Percentiles rank a stretch among this genome's conserved stretches.
Conservation (phyloP, 2,888 invertebrate species). For the Pseudococcus longispinus region DNA sequence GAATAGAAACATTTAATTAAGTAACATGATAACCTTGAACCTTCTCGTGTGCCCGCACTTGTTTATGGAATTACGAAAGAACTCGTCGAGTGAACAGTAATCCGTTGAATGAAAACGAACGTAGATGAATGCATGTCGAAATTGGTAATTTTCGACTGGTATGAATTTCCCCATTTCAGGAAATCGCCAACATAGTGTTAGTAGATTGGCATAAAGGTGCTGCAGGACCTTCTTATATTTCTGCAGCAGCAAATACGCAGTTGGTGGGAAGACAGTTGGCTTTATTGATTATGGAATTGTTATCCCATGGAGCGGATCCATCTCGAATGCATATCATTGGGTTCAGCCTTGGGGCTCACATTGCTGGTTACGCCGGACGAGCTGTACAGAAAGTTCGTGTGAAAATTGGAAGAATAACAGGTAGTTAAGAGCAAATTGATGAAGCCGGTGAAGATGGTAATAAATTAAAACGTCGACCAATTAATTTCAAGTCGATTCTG, state of each 20-base stretch:
- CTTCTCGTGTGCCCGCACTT: slow-evolving; percentile 11
- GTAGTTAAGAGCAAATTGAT: slow-evolving; percentile 60
- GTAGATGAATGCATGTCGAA: background rate
- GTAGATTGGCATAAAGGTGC: slow-evolving; percentile 70
- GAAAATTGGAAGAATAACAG: slow-evolving; percentile 69
- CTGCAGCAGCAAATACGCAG: slow-evolving; percentile 70
- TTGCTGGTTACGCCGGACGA: slow-evolving; percentile 69
- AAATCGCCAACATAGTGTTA: slow-evolving; percentile 67
- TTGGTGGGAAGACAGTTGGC: slow-evolving; percentile 68
- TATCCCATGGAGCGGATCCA: slow-evolving; percentile 64
- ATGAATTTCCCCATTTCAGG: slow-evolving; percentile 62
- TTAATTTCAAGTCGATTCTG: background rate
- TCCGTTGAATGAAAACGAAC: background rate
- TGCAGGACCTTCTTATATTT: slow-evolving; percentile 66
- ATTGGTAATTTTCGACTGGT: background rate
- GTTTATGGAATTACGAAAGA: slow-evolving; percentile 27
- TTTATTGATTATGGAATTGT: slow-evolving; percentile 65
- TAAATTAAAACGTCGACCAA: background rate
- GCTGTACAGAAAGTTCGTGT: slow-evolving; percentile 64
- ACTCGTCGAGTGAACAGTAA: background rate
- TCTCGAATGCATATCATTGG: slow-evolving; percentile 67
- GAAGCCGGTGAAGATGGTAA: background rate
- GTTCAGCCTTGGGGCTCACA: slow-evolving; percentile 70
- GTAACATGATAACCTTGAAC: slow-evolving; percentile 35
- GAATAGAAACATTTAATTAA: slow-evolving; percentile 33